Evolutionary conservation across 2,797 vertebrate species (phyloP).

Genomic region (Cottoperca gobio): DNA sequence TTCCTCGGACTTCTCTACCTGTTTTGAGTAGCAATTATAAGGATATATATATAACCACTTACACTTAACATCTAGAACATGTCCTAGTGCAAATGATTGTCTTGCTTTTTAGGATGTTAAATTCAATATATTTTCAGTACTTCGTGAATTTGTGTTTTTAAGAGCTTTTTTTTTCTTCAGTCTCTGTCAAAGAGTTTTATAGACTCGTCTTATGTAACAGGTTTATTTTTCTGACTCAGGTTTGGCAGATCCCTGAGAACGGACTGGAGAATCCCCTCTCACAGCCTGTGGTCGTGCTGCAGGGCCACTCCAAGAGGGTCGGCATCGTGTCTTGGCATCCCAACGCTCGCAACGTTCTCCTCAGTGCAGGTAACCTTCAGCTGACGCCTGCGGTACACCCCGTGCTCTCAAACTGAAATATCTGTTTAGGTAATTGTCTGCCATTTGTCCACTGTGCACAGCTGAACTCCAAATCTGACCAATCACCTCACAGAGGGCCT

Average conservation of each 20-base stretch:
- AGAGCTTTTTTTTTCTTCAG: no score
- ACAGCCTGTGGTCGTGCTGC: conserved; percentile 93
- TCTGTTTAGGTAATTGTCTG: not conserved
- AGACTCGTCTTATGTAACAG: not conserved
- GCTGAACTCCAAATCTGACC: conserved; percentile 61
- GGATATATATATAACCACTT: not conserved
- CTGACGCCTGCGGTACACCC: not conserved
- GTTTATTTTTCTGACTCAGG: conserved; percentile 77
- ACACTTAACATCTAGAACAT: not conserved
- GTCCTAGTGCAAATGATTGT: not conserved
- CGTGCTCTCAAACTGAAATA: not conserved
- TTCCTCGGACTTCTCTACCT: no score
- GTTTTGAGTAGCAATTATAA: not conserved
- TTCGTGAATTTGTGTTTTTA: not conserved
- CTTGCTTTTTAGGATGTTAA: not conserved
- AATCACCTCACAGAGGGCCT: conserved; percentile 30
- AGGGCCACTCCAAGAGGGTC: conserved; percentile 97
- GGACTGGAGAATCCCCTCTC: conserved; percentile 92
- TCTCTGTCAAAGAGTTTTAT: not conserved
- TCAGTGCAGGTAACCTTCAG: conserved; percentile 91
- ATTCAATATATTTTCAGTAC: not conserved
- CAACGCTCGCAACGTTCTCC: conserved; percentile 94
- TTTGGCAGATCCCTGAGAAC: conserved; percentile 98
- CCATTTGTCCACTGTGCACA: conserved; percentile 49
- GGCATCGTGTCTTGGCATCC: conserved; percentile 99